Base-by-base conservation (phyloP, 2,113 vertebrate species). In the Lycaon pictus region DNA sequence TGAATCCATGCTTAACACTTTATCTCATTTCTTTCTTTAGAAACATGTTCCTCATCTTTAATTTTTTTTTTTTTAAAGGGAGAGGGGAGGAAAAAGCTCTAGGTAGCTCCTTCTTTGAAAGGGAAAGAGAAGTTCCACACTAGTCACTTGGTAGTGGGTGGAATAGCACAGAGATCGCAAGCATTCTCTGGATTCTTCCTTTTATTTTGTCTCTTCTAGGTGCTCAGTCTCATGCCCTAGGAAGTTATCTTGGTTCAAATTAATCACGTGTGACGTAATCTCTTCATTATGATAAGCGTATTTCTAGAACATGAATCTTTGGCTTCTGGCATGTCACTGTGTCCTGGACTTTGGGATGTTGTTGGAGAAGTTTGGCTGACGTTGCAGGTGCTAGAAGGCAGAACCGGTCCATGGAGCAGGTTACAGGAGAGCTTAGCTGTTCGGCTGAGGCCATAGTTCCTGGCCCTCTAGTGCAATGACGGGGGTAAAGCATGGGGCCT, bases 21-120 rank as follows among this genome's bases (percentile, higher is more conserved):
- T 22, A 35, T 62, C 86, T 93, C 79, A 55, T 82, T 84, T 89
- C 71, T 86, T 94, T 65, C 67, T 95, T 95, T 62, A 67, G 82
- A 87, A 92, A 90, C 29, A 53, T 0, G 9, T 53, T 72, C n/a
- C 51, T 97, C 82, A 43, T 32, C n/a, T 96, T 69, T 51, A 53
- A 58, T 17, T 56, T 56, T 17, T 56, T 3, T 35, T 56, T 56
- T 56, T 56, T 56, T 16, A n/a, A 56, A 8, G 3, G 2, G n/a
- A 62, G 35, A 3, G 20, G n/a, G 48, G 48, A 51, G 23, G 5
- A 16, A 53, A 53, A 48, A 37, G 55, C 11, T 87, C 0, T 67
- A 7, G 11, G 53, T 29, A 15, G 25, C 22, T 71, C 25, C 35
- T 43, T 90, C 51, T 86, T 72, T 29, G n/a, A 27, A 2, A 74